Base-by-base conservation (phyloP, 64 coral and sea anemone species). In the Acropora yongei region DNA sequence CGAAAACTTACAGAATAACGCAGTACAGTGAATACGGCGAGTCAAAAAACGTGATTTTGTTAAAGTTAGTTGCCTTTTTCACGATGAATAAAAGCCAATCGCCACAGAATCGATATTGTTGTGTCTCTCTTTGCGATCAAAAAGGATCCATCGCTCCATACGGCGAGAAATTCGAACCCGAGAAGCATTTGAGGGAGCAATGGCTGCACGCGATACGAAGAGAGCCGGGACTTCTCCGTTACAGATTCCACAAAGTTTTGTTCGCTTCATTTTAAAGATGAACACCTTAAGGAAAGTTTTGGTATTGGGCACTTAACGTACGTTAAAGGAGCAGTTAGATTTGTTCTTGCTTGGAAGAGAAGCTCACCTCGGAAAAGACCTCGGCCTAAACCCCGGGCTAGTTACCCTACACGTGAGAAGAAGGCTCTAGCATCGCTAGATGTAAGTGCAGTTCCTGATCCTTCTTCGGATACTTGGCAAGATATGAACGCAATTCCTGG, bases 281-380 rank as follows among this genome's bases (percentile, higher is more conserved):
- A 75, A 73, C 47, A 88, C 44, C 72, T 76, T 60, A 49, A 88
- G 72, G 77, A 88, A 55, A 75, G 86, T 48, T 74, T 76, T 8
- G 72, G 86, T 43, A 88, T 76, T 76, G 48, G 86, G 44, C 86
- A 49, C 14, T 88, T 43, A 88, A 77, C 18, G 39, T 73, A 88
- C 86, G 86, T 79, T 1, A 4, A 88, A 20, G 86, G 74, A 88
- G 86, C 74, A 72, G 72, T 88, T 75, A 71, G 72, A 45, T 76
- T 73, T 30, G 74, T 76, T 73, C 60, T 88, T 77, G 53, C 18
- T 8, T 88, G 86, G 86, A 79, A 79, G 18, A 73, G 73, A 11
- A 88, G 69, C 41, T 88, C 72, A 74, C 86, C 86, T 41, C 5
- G 86, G 51, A 88, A 88, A 49, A 73, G 86, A 58, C 84, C 84